A percentile compares a stretch with the other conserved stretches of the same genome.
These are phyloP conservation scores for Gymnobelideus leadbeateri DNA, from an alignment of 2,113 vertebrate species.

Conservation along the genomic window DNA sequence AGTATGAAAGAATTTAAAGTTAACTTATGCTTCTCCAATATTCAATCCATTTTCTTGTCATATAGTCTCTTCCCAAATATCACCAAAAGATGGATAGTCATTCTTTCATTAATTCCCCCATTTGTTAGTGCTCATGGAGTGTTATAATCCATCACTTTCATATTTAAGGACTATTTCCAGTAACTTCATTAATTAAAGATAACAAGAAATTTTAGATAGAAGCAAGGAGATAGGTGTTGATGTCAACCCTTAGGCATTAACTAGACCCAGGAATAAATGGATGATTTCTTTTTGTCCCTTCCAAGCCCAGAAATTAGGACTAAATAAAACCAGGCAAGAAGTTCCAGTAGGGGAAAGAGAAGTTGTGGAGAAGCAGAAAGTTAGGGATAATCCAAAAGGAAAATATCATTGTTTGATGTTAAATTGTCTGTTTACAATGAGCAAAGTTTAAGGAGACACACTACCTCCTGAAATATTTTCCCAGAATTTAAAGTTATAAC, in stretches of 20 bases:
- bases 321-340: background rate
- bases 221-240: background rate
- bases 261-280: background rate
- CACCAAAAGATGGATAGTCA: background rate
- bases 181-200: background rate
- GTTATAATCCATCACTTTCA: background rate
- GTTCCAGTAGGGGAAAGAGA: background rate
- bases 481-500: background rate
- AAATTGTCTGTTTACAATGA: background rate
- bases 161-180: background rate
- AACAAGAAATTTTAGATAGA: background rate
- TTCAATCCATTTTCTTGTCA: background rate
- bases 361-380: background rate
- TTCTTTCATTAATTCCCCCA: background rate
- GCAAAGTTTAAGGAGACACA: background rate
- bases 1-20: background rate
- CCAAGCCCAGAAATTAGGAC: background rate
- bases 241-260: background rate
- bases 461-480: background rate
- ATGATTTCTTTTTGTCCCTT: background rate
- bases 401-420: background rate
- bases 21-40: background rate
- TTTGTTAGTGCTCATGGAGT: background rate
- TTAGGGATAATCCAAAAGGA: background rate
- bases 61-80: background rate